Base-by-base conservation (phyloP, 2,113 vertebrate genomes). In the Lampris incognitus region DNA sequence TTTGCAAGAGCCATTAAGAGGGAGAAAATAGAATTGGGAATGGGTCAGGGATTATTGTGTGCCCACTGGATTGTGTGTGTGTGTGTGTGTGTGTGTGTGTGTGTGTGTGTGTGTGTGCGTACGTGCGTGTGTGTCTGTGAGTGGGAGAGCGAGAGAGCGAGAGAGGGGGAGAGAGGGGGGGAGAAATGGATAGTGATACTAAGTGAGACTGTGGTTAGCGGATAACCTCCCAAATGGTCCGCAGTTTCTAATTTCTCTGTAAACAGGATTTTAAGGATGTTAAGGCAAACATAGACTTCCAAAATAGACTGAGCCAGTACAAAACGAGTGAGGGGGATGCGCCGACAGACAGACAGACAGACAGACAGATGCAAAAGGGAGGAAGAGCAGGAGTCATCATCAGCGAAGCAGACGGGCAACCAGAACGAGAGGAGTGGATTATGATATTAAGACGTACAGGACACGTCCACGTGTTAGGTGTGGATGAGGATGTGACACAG, bases 1-100 rank as follows among this genome's bases (percentile, higher is more conserved):
- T 73, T 58, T 82, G 69, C 48, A 37, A 73, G 62, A 71, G 59
- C n/a, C 64, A 54, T 69, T 78, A 82, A n/a, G 51, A 81, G 61
- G 41, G 44, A 76, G 67, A 84, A 81, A 84, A 76, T 39, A 72
- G 48, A 54, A 60, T 3, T 49, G 24, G 40, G 38, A 44, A 66
- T 51, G 1, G 60, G 66, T 54, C 78, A 56, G 72, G 41, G 59
- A 66, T 69, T 37, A 11, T 41, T 84, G 72, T 81, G 69, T 75
- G 63, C 79, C 11, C 13, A 57, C 44, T 52, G 49, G 10, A 7
- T 38, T 46, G 24, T 58, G n/a, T 54, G 42, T 54, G 13, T n/a
- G 2, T n/a, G 2, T 46, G 65, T 72, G 54, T 73, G 64, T 69
- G 58, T 81, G 66, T 68, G 62, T 37, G 48, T 68, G 49, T 51